A percentile compares a stretch with the other conserved stretches of the same genome.
These are phyloP conservation scores for Micrasema longulum DNA, from an alignment of 1,140 invertebrate species.

Conservation along the genomic window DNA sequence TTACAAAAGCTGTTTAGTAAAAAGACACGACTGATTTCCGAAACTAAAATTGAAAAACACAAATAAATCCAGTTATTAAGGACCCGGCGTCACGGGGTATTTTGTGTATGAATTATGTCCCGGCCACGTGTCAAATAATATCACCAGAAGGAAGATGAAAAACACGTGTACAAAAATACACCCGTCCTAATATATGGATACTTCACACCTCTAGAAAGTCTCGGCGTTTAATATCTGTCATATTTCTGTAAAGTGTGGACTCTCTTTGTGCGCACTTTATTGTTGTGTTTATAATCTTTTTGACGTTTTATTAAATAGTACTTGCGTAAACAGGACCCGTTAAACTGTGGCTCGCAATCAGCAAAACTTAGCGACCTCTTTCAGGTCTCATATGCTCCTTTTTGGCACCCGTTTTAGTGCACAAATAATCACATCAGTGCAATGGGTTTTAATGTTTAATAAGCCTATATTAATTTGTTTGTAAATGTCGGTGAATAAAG, in stretches of 20 bases:
- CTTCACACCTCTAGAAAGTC: slow-evolving; percentile 44
- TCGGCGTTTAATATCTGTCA: slow-evolving; percentile 52
- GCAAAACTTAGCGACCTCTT: no score
- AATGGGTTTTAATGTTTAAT: no score
- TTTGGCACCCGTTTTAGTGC: no score
- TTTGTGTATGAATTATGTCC: slow-evolving; percentile 50
- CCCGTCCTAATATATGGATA: slow-evolving; percentile 38
- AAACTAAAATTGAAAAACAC: slow-evolving; percentile 33
- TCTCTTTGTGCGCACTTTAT: slow-evolving; percentile 46
- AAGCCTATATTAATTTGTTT: no score
- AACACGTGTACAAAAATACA: slow-evolving; percentile 32
- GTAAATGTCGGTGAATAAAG: no score
- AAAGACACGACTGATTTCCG: slow-evolving; percentile 37
- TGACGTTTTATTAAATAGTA: slow-evolving; percentile 37
- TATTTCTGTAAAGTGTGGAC: slow-evolving; percentile 43
- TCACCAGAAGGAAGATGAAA: slow-evolving; percentile 19
- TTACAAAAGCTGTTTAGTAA: slow-evolving; percentile 40
- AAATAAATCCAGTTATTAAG: slow-evolving; percentile 49
- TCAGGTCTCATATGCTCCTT: no score
- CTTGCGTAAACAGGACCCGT: background rate
- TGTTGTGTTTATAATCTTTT: slow-evolving; percentile 44
- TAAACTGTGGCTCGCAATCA: background rate
- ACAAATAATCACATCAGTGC: no score
- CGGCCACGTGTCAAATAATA: slow-evolving; percentile 50
- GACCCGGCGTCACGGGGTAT: slow-evolving; percentile 34